These are phyloP conservation scores for Onthophagus taurus DNA, from an alignment of 1,140 invertebrate species.

Conservation along the genomic window DNA sequence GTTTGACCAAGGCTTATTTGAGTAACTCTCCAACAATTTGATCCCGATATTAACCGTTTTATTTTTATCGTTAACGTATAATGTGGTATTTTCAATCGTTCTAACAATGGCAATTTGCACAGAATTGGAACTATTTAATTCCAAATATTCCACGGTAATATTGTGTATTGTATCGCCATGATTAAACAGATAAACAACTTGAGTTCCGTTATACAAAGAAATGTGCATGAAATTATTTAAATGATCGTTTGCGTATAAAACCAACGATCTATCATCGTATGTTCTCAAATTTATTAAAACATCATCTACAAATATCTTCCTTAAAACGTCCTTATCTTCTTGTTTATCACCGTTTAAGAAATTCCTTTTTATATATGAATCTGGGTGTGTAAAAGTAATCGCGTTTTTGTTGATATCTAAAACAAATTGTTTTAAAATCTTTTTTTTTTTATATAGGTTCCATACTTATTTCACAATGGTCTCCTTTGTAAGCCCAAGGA, in stretches of 20 bases:
- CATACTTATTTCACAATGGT: slow-evolving; percentile 81
- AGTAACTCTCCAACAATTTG: slow-evolving; percentile 61
- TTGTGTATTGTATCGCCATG: slow-evolving; percentile 69
- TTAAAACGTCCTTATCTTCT: slow-evolving; percentile 53
- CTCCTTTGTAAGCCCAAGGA: slow-evolving; percentile 80
- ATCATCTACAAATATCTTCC: slow-evolving; percentile 64
- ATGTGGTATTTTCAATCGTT: slow-evolving; percentile 57
- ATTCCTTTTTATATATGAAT: slow-evolving; percentile 69
- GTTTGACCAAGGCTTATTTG: slow-evolving; percentile 77
- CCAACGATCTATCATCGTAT: slow-evolving; percentile 68
- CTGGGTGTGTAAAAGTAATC: slow-evolving; percentile 74
- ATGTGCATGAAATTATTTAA: slow-evolving; percentile 89
- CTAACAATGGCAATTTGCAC: slow-evolving; percentile 77
- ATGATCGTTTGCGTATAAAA: slow-evolving; percentile 87
- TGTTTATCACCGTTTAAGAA: slow-evolving; percentile 56
- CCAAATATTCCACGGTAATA: slow-evolving; percentile 62
- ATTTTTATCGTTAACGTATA: slow-evolving; percentile 77
- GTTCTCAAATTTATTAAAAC: slow-evolving; percentile 81
- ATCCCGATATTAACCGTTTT: slow-evolving; percentile 59
- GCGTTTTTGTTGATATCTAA: slow-evolving; percentile 84
- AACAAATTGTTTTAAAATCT: slow-evolving; percentile 28
- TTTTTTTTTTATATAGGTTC: not conserved
- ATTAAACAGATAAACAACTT: slow-evolving; percentile 78
- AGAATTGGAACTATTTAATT: slow-evolving; percentile 67
- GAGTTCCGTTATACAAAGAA: slow-evolving; percentile 62